Conservation (phyloP, 2,888 invertebrate genomes). For the Cyrtodaria siliqua region DNA sequence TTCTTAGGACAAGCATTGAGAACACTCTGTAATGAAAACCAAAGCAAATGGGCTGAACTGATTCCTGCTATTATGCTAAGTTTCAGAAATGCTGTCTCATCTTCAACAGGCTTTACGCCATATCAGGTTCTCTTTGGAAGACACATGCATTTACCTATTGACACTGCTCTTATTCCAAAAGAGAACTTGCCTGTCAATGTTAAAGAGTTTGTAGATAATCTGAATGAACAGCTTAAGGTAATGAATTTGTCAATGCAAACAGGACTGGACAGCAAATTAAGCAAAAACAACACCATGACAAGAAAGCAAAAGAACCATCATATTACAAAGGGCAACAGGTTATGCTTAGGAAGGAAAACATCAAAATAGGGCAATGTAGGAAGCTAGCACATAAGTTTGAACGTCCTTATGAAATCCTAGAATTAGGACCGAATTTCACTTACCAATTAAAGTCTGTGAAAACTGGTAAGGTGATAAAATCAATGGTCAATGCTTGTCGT, state of each 20-base stretch:
- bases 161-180: constrained; percentile 30
- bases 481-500: no score
- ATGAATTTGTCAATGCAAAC: constrained; percentile 21
- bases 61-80: constrained; percentile 38
- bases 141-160: constrained; percentile 29
- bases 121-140: constrained; percentile 35
- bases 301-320: constrained; percentile 12
- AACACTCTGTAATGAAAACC: constrained; percentile 17
- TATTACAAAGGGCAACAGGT: constrained; percentile 26
- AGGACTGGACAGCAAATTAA: constrained; percentile 11
- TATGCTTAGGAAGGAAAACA: constrained; percentile 8
- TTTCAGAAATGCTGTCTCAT: constrained; percentile 25
- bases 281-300: constrained; percentile 46
- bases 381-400: constrained; percentile 37
- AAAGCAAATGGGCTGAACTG: constrained; percentile 24
- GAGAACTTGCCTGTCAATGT: background rate
- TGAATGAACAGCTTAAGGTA: constrained; percentile 12
- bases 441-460: no score
- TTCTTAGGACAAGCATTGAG: constrained; percentile 19
- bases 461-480: no score
- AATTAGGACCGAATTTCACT: no score
- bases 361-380: constrained; percentile 20
- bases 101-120: constrained; percentile 33
- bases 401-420: no score
- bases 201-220: constrained; percentile 24